Percentiles rank a stretch among this genome's conserved stretches.
Conservation (phyloP, 2,797 vertebrate genomes). For the Brachyrhaphis roseni region DNA sequence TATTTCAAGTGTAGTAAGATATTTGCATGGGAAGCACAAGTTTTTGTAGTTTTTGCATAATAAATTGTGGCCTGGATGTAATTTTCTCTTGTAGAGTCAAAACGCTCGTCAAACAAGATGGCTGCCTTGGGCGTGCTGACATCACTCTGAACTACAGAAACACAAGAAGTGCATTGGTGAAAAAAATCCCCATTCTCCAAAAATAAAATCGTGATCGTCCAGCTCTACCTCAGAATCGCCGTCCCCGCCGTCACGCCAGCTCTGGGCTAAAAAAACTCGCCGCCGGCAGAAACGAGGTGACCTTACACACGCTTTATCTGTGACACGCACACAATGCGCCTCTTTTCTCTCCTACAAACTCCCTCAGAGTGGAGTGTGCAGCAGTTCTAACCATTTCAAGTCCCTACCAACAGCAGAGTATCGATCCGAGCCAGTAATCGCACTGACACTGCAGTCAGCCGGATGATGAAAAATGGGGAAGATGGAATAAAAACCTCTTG, state of each 20-base stretch:
- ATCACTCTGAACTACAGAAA: no score
- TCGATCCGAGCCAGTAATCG: conserved; percentile 62
- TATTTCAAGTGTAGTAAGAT: no score
- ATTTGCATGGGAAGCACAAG: no score
- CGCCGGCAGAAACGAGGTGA: conserved; percentile 14
- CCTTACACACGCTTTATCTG: conserved; percentile 7
- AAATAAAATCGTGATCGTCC: no score
- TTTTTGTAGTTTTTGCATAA: no score
- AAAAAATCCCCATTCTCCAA: no score
- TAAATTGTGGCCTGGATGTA: no score
- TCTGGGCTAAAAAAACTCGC: background rate
- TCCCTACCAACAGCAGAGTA: conserved; percentile 45
- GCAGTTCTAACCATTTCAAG: conserved; percentile 44
- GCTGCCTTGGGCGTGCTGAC: no score
- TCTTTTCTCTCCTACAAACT: conserved; percentile 25
- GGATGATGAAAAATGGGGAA: conserved; percentile 63
- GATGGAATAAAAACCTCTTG: conserved; percentile 36
- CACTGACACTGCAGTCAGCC: conserved; percentile 56
- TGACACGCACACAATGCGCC: conserved; percentile 17
- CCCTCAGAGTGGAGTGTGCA: conserved; percentile 15
- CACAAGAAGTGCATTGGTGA: no score
- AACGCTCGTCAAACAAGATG: no score
- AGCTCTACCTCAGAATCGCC: conserved; percentile 9
- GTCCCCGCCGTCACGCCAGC: conserved; percentile 11
- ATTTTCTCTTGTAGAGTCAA: no score